A percentile compares a stretch with the other conserved stretches of the same genome.
phyloP scores from a whole-genome alignment of 2,113 vertebrate genomes.

The Andinoacara biseriatus region DNA sequence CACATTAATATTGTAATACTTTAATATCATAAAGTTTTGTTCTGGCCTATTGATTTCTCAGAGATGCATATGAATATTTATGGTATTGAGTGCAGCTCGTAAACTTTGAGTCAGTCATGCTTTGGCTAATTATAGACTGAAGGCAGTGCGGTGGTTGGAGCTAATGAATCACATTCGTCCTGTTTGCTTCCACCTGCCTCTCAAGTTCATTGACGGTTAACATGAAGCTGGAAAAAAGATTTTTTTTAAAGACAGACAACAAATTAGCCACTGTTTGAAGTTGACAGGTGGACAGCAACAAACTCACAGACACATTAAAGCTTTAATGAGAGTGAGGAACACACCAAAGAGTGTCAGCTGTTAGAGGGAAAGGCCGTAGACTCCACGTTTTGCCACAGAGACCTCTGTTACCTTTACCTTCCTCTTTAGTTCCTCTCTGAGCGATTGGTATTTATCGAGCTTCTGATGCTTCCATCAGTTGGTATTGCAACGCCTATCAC shows the following conservation, averaged over 20 bases:
- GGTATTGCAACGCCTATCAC: no score
- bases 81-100: conserved; percentile 51
- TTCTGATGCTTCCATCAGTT: no score
- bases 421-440: no score
- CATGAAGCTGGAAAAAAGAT: background rate
- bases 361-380: background rate
- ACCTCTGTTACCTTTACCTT: no score
- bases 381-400: background rate
- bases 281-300: conserved; percentile 5
- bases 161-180: conserved; percentile 51
- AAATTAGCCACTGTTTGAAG: background rate
- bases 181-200: conserved; percentile 46
- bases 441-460: no score
- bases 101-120: conserved; percentile 59
- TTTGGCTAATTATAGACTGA: conserved; percentile 58
- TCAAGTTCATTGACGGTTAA: conserved; percentile 29
- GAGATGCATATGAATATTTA: conserved; percentile 70
- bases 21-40: conserved; percentile 71
- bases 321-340: conserved; percentile 35
- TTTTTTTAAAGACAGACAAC: background rate
- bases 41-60: conserved; percentile 71
- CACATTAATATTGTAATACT: conserved; percentile 66
- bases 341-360: background rate
- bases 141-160: conserved; percentile 17
- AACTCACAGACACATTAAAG: conserved; percentile 13